Percentiles rank a stretch among this genome's conserved stretches.
phyloP scores from a whole-genome alignment of 2,113 vertebrate species.

The Brachypodius melanocephalos region DNA sequence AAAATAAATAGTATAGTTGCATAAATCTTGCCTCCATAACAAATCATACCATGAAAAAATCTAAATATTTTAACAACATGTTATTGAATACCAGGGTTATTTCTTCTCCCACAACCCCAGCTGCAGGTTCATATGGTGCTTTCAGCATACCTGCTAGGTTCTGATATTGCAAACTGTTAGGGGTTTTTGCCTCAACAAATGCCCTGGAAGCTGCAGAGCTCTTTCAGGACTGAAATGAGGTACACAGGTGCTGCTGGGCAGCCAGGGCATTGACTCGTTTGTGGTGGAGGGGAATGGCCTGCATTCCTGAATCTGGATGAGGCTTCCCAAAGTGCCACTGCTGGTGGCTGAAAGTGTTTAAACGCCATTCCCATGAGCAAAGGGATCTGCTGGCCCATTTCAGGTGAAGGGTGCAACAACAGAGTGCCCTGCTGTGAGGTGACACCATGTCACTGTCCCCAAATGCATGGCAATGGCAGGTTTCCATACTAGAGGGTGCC shows the following conservation, averaged over 20 bases:
- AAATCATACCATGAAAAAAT: background rate
- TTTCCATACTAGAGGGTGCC: background rate
- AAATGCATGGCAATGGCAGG: background rate
- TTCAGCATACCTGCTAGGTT: background rate
- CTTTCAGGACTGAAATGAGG: background rate
- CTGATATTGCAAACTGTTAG: background rate
- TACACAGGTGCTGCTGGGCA: background rate
- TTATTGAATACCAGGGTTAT: background rate
- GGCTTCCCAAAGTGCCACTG: background rate
- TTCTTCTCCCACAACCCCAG: background rate
- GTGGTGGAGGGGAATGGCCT: background rate
- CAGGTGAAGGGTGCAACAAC: background rate
- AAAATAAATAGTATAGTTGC: background rate
- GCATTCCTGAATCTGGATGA: background rate
- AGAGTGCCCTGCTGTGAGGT: background rate
- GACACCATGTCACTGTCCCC: rapidly evolving
- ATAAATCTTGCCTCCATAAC: background rate
- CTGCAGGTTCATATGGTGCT: background rate
- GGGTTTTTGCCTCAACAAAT: background rate
- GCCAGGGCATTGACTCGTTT: background rate
- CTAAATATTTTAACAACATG: background rate
- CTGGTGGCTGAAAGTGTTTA: background rate
- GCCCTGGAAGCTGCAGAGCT: background rate
- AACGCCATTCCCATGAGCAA: rapidly evolving
- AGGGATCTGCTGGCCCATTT: background rate